These are phyloP conservation scores for Lycaon pictus DNA, from an alignment of 2,113 vertebrate genomes.

Conservation along the genomic window DNA sequence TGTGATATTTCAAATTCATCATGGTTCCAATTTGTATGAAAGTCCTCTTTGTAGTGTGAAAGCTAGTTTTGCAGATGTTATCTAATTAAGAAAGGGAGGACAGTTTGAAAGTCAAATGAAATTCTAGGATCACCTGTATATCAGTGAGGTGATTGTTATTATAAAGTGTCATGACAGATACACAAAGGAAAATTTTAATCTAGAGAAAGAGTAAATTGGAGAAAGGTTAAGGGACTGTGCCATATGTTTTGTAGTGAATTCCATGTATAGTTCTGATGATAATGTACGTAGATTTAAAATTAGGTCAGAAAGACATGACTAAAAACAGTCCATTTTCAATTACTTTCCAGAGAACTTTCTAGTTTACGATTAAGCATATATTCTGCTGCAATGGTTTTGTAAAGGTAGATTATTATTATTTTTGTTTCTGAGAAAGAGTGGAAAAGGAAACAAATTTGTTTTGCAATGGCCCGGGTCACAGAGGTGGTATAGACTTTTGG, in stretches of 20 bases:
- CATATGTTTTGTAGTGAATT: neutral
- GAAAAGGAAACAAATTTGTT: neutral
- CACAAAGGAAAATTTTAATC: neutral
- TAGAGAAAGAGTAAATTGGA: neutral
- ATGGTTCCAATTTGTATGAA: neutral
- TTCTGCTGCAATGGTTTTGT: neutral
- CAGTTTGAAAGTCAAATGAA: neutral
- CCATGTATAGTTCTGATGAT: neutral
- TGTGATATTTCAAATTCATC: neutral
- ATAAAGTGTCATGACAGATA: neutral
- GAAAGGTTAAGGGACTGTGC: neutral
- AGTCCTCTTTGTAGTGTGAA: neutral
- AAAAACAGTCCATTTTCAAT: conserved; percentile 29
- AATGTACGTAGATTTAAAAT: neutral
- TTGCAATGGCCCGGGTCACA: neutral
- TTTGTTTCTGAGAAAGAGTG: neutral
- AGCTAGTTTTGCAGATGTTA: neutral
- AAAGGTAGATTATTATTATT: neutral
- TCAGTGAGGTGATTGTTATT: neutral
- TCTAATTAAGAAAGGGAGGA: neutral
- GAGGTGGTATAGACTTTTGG: neutral
- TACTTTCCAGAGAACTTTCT: neutral
- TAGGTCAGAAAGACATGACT: neutral
- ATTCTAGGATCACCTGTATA: neutral
- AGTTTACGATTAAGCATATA: neutral